Conservation (phyloP, 2,113 vertebrate genomes). For the Pomatostomus ruficeps region DNA sequence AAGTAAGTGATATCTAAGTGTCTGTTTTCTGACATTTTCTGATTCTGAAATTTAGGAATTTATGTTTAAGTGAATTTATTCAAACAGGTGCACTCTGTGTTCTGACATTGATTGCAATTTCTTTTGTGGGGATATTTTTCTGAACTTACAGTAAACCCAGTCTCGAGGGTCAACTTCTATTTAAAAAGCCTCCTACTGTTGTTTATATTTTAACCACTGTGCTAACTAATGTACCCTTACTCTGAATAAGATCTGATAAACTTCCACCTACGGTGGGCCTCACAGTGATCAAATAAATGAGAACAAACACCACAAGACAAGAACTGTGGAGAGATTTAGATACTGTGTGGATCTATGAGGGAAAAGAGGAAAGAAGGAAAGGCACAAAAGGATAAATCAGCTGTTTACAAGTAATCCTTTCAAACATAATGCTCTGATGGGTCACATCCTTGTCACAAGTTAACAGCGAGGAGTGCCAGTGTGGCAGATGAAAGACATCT, state of each 20-base stretch:
- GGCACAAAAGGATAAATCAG: neutral
- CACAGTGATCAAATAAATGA: constrained; percentile 34
- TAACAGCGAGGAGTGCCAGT: neutral
- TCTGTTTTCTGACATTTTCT: neutral
- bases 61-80: neutral
- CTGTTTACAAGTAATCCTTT: neutral
- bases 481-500: neutral
- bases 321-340: neutral
- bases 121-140: neutral
- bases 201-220: constrained; percentile 65
- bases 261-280: constrained; percentile 12
- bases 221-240: constrained; percentile 37
- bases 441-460: neutral
- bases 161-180: constrained; percentile 63
- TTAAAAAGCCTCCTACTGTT: constrained; percentile 33
- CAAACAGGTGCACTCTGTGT: neutral
- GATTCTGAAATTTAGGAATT: neutral
- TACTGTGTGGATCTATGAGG: neutral
- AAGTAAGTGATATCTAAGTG: neutral
- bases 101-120: neutral
- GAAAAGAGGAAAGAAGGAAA: neutral
- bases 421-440: neutral
- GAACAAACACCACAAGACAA: constrained; percentile 20
- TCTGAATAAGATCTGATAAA: constrained; percentile 57
- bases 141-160: constrained; percentile 30